These are phyloP conservation scores for Eupithecia inturbata DNA, from an alignment of 2,888 invertebrate species.

Conservation along the genomic window DNA sequence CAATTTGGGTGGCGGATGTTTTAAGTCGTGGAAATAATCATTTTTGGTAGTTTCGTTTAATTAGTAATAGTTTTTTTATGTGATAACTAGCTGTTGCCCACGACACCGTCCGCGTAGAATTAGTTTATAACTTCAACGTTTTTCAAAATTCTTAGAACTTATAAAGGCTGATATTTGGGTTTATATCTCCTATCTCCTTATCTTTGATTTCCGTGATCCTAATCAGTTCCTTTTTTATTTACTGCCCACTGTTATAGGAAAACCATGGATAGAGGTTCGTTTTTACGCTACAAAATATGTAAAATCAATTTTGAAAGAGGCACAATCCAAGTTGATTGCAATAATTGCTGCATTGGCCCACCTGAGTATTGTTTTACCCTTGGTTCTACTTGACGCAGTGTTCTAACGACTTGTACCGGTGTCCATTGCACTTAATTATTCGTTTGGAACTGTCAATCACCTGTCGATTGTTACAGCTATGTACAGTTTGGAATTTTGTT, in stretches of 20 bases:
- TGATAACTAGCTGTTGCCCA: not conserved
- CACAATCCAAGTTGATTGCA: not conserved
- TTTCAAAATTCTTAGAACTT: not conserved
- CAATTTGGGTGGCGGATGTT: not conserved
- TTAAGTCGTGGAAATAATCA: not conserved
- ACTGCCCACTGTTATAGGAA: not conserved
- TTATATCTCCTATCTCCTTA: not conserved
- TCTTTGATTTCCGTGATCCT: not conserved
- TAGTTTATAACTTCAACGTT: not conserved
- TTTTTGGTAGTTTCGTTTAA: not conserved
- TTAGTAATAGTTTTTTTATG: not conserved
- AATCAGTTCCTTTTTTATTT: not conserved
- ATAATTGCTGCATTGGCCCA: conserved; percentile 8
- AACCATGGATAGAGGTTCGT: not conserved
- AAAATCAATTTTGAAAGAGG: not conserved
- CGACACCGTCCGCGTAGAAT: not conserved
- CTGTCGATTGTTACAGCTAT: not conserved
- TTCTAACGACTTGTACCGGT: conserved; percentile 16
- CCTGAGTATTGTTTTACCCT: not conserved
- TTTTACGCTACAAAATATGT: not conserved
- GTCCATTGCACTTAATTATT: conserved; percentile 12
- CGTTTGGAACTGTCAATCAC: not conserved
- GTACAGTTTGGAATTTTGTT: not conserved
- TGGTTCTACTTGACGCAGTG: conserved; percentile 16
- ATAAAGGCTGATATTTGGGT: not conserved